A percentile compares a stretch with the other conserved stretches of the same genome.
Evolutionary conservation across 2,113 vertebrate genomes (phyloP).

Genomic region (Pollimyrus isidori): DNA sequence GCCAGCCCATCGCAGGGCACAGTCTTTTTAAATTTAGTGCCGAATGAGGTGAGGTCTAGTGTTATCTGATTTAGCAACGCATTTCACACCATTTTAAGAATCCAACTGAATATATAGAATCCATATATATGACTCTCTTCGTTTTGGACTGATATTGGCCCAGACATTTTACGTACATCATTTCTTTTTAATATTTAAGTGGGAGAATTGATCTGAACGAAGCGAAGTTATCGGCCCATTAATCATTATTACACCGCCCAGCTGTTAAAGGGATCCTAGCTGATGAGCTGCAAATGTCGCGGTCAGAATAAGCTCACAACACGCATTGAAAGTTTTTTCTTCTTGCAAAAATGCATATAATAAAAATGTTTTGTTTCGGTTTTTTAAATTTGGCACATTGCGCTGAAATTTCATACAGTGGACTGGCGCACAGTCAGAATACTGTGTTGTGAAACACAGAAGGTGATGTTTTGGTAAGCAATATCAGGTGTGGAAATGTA

Average conservation of each 20-base stretch:
- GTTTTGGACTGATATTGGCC: background rate
- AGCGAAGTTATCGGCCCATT: background rate
- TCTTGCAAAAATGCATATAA: background rate
- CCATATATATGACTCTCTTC: background rate
- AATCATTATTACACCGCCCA: background rate
- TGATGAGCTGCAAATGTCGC: background rate
- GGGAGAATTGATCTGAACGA: background rate
- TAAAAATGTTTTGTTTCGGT: background rate
- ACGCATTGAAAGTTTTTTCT: background rate
- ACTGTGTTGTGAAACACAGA: background rate
- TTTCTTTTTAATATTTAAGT: background rate
- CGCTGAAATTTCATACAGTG: background rate
- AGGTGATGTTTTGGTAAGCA: conserved; percentile 7
- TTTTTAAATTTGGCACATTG: background rate
- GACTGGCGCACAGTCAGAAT: background rate
- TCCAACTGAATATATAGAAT: background rate
- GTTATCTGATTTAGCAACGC: background rate
- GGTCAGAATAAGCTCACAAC: background rate
- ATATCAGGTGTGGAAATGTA: background rate
- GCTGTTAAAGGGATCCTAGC: background rate
- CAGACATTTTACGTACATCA: background rate
- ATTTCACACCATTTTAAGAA: background rate
- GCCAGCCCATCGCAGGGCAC: no score
- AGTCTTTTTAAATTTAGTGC: background rate
- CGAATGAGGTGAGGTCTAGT: background rate